Evolutionary conservation across 2,888 invertebrate genomes (phyloP), one percentile per base, ranked within the genome.

Genomic region (Morpho deidamia): DNA sequence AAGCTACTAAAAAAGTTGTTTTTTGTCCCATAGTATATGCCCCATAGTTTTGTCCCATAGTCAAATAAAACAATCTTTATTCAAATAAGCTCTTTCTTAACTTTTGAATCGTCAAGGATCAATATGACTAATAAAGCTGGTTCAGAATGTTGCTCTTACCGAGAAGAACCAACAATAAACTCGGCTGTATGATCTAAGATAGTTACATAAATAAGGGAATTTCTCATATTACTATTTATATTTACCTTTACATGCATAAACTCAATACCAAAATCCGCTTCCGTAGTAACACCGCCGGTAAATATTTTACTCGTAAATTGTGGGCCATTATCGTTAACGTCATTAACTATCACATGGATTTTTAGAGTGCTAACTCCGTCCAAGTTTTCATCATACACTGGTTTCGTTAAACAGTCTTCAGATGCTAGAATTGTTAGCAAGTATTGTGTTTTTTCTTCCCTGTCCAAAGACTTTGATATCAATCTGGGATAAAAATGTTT

Each of bases 261-360:
- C 68, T 94, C 93, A 0, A 95, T 93, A 0, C 97, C 98, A 76
- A 97, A 98, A 75, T 96, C 95, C 0, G 97, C 96, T 61, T 95
- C 96, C 0, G 98, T 97, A 10, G 98, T 97, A 1, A 99, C 95
- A 1, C 98, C 98, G 0, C 98, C 97, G 0, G 98, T 98, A 73
- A 98, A 97, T 58, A 97, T 92, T 62, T 93, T 92, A 57, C 93
- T 94, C 3, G 92, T 83, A 73, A 98, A 98, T 68, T 90, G 91
- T 0, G 99, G 98, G 0, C 96, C 91, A 78, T 98, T 98, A 71
- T 99, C 99, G 71, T 99, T 98, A 1, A 97, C 92, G 70, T 99
- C 99, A 42, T 91, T 81, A 0, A 99, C 94, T 52, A 90, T 90
- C 0, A 97, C 86, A 8, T 92, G 76, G 0, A 96, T 92, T 69